Percentiles rank a stretch among this genome's conserved stretches.
Conservation (phyloP, 2,888 invertebrate genomes). For the Phortica magna region DNA sequence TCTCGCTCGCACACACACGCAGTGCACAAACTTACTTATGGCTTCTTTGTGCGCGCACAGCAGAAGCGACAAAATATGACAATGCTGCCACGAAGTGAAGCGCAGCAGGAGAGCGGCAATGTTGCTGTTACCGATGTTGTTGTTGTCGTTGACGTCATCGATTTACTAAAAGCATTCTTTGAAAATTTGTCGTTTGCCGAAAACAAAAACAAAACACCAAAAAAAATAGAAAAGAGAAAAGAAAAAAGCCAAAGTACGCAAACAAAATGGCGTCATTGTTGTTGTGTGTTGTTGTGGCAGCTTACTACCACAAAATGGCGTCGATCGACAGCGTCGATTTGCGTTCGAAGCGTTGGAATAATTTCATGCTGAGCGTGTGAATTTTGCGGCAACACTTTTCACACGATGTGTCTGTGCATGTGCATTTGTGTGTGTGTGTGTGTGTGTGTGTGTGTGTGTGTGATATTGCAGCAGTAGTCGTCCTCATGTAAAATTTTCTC, state of each 20-base stretch:
- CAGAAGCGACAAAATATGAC: no score
- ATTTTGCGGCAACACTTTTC: conserved; percentile 27
- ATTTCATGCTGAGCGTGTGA: conserved; percentile 1
- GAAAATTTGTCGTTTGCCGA: background rate
- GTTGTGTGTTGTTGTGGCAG: background rate
- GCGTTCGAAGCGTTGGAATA: background rate
- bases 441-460: background rate
- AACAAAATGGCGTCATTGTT: conserved; percentile 9
- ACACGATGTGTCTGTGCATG: conserved; percentile 1
- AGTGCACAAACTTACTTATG: no score
- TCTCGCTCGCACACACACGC: no score
- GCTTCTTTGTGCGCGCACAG: no score
- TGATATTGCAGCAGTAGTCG: background rate
- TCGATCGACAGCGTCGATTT: background rate
- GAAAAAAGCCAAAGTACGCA: background rate
- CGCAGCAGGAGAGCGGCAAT: background rate
- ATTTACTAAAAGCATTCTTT: background rate
- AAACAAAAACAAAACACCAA: background rate
- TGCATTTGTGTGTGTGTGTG: background rate
- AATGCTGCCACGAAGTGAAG: no score
- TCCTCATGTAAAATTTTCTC: background rate
- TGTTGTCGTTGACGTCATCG: background rate
- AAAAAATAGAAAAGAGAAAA: background rate
- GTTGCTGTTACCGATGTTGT: background rate
- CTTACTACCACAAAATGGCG: conserved; percentile 3